Evolutionary conservation across 2,797 vertebrate genomes (phyloP).

Genomic region (Sarcoramphus papa): DNA sequence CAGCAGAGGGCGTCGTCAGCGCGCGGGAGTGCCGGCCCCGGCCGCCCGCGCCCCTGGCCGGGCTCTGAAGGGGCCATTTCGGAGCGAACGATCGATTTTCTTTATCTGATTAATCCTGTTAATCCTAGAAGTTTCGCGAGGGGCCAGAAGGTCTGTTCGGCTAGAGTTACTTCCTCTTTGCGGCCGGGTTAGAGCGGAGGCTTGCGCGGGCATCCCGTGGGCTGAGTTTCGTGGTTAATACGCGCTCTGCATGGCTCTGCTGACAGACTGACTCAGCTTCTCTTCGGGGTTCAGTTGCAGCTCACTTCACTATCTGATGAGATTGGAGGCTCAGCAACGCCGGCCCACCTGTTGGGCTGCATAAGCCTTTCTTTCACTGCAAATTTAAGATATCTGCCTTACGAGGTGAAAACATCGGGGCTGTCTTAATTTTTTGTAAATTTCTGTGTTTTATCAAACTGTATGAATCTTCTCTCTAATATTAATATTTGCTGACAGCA

Average conservation of each 20-base stretch:
- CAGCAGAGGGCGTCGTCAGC: neutral
- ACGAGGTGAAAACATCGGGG: neutral
- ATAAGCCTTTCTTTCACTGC: slow-evolving; percentile 52
- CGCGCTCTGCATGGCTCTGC: slow-evolving; percentile 41
- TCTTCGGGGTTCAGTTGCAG: slow-evolving; percentile 50
- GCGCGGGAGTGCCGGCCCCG: slow-evolving; percentile 29
- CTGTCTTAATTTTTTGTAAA: neutral
- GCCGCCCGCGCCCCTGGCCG: slow-evolving; percentile 43
- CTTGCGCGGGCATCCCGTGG: slow-evolving; percentile 59
- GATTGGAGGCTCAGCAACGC: slow-evolving; percentile 27
- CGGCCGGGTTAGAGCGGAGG: slow-evolving; percentile 58
- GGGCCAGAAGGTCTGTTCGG: slow-evolving; percentile 79
- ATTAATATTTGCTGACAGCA: slow-evolving; percentile 37
- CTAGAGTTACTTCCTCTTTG: slow-evolving; percentile 77
- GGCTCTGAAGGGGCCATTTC: slow-evolving; percentile 70
- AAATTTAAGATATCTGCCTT: slow-evolving; percentile 30
- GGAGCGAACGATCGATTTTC: slow-evolving; percentile 75
- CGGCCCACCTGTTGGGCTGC: slow-evolving; percentile 45
- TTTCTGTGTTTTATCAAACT: neutral
- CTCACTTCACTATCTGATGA: slow-evolving; percentile 57
- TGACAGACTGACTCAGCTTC: slow-evolving; percentile 67
- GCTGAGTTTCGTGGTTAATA: slow-evolving; percentile 38
- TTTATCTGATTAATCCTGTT: slow-evolving; percentile 91
- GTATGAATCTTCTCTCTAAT: neutral
- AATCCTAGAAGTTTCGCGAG: slow-evolving; percentile 85